These are phyloP conservation scores for Formica aserva DNA, from an alignment of 2,888 invertebrate species.

Conservation along the genomic window DNA sequence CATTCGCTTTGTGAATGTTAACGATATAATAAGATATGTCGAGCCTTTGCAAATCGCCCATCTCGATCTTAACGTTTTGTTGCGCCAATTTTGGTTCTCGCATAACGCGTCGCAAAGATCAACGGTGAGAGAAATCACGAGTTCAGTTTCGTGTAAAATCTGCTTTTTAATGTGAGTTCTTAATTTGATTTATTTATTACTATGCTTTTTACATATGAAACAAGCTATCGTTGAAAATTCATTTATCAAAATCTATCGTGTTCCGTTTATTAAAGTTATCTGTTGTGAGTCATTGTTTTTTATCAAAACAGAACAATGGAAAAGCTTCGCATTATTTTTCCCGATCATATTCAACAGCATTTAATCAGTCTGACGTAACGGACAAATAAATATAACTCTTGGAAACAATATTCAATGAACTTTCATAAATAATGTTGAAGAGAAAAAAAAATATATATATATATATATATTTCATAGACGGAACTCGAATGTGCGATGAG, in stretches of 20 bases:
- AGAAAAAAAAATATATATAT: too few species aligned
- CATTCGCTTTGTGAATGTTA: not conserved
- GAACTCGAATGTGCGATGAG: conserved; percentile 21
- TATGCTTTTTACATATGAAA: not conserved
- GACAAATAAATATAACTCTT: conserved; percentile 10
- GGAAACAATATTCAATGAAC: conserved; percentile 31
- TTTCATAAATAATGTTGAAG: conserved; percentile 13
- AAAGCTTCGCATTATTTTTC: not conserved
- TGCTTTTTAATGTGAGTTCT: conserved; percentile 45
- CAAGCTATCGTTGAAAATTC: not conserved
- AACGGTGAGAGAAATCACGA: conserved; percentile 1
- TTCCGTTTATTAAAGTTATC: not conserved
- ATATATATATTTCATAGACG: conserved; percentile 3
- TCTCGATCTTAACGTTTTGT: not conserved
- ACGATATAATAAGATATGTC: conserved; percentile 21
- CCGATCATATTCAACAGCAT: conserved; percentile 11
- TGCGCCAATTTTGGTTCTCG: conserved; percentile 15
- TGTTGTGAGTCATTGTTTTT: not conserved
- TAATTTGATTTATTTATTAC: not conserved
- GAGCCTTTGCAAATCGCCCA: not conserved
- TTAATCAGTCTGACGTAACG: conserved; percentile 13
- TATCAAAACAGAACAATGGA: conserved; percentile 24
- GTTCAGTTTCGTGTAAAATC: conserved; percentile 19
- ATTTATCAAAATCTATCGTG: not conserved
- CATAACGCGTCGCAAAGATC: not conserved